Evolutionary conservation across 2,888 invertebrate genomes (phyloP).

Genomic region (Chalcis sispes): DNA sequence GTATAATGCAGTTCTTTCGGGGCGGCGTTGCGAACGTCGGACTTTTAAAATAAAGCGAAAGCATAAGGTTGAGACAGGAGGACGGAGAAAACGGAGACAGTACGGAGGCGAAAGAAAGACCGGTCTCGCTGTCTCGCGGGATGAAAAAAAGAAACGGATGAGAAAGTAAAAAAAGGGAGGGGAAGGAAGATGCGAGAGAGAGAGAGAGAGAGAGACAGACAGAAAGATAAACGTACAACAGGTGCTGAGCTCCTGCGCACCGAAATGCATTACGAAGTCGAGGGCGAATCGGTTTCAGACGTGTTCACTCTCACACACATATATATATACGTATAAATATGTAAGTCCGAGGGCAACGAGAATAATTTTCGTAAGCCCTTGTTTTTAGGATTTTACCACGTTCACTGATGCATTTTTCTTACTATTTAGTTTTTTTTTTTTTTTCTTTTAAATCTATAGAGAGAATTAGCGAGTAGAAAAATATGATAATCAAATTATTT

Average conservation of each 20-base stretch:
- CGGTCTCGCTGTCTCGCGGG: not conserved
- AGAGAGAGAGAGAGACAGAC: constrained; percentile 10
- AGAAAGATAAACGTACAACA: constrained; percentile 22
- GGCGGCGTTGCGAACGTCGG: too few species aligned
- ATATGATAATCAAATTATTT: too few species aligned
- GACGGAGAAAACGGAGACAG: not conserved
- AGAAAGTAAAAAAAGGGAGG: constrained; percentile 25
- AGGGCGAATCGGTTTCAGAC: not conserved
- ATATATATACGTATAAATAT: too few species aligned
- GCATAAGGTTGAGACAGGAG: not conserved
- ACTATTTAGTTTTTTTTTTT: too few species aligned
- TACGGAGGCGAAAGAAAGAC: not conserved
- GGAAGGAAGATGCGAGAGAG: not conserved
- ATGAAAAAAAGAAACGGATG: constrained; percentile 19
- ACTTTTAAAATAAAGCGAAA: not conserved
- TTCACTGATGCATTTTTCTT: too few species aligned
- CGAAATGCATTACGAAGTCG: not conserved
- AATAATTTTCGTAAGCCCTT: too few species aligned
- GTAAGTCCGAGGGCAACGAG: too few species aligned
- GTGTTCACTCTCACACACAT: too few species aligned
- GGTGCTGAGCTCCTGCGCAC: constrained; percentile 21
- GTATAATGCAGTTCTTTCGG: too few species aligned
- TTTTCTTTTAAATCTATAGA: too few species aligned
- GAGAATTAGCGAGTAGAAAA: too few species aligned
- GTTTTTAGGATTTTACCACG: too few species aligned